Conservation (phyloP, 2,888 invertebrate species). For the Azorinus chamasolen region DNA sequence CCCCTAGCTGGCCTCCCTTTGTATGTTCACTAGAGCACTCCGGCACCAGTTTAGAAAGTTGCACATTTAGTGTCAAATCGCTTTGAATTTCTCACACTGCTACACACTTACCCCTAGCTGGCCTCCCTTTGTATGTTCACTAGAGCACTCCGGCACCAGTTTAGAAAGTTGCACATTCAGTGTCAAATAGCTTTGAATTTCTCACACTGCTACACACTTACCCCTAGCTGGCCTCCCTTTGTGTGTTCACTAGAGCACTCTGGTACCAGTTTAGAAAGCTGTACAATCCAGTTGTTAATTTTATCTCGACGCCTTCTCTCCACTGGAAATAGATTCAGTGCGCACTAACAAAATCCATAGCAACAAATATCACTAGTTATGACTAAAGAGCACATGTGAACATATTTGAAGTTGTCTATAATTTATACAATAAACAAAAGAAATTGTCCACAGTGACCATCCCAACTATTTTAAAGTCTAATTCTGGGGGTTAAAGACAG, state of each 20-base stretch:
- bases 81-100: no score
- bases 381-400: no score
- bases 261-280: slow-evolving; percentile 96
- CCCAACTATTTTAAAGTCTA: no score
- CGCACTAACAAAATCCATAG: no score
- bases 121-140: slow-evolving; percentile 88
- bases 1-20: slow-evolving; percentile 89
- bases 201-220: no score
- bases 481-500: no score
- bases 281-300: slow-evolving; percentile 98
- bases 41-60: slow-evolving; percentile 96
- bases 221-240: slow-evolving; percentile 89
- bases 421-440: no score
- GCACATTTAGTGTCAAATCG: slow-evolving; percentile 99
- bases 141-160: slow-evolving; percentile 92
- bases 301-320: slow-evolving; percentile 97
- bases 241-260: slow-evolving; percentile 89
- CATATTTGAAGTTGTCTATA: no score
- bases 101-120: slow-evolving; percentile 87
- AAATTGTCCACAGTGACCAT: no score
- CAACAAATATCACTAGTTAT: no score
- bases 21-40: slow-evolving; percentile 89
- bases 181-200: no score
- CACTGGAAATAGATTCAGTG: slow-evolving; percentile 87
- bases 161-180: slow-evolving; percentile 96